A percentile compares a stretch with the other conserved stretches of the same genome.
Conservation (phyloP, 1,140 invertebrate genomes). For the Pseudoatta argentina region DNA sequence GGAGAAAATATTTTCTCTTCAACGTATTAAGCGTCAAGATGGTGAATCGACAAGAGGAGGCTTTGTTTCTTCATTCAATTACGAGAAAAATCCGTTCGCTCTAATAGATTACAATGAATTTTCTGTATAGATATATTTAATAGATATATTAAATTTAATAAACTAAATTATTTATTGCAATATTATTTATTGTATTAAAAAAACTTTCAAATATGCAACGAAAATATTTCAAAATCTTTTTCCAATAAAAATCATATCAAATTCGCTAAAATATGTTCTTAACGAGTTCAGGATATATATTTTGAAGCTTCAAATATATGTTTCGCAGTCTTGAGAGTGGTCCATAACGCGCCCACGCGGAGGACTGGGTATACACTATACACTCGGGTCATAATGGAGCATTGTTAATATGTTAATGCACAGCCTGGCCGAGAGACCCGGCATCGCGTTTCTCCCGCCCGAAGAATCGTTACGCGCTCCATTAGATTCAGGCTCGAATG, state of each 20-base stretch:
- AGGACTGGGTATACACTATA: slow-evolving; percentile 51
- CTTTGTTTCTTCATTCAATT: neutral
- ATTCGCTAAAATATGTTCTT: slow-evolving; percentile 8
- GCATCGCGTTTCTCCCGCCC: slow-evolving; percentile 60
- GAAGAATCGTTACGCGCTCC: slow-evolving; percentile 74
- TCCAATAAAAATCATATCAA: neutral
- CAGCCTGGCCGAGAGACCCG: slow-evolving; percentile 53
- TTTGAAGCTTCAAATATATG: slow-evolving; percentile 13
- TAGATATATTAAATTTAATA: neutral
- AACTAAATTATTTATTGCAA: neutral
- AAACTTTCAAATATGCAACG: neutral
- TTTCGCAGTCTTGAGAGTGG: slow-evolving; percentile 35
- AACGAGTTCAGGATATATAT: slow-evolving; percentile 1
- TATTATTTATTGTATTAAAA: neutral
- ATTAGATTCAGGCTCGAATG: slow-evolving; percentile 64
- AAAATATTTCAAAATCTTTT: neutral
- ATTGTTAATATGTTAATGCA: slow-evolving; percentile 82
- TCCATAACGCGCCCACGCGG: slow-evolving; percentile 42
- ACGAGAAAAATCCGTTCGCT: neutral
- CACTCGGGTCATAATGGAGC: slow-evolving; percentile 75
- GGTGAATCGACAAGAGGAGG: neutral
- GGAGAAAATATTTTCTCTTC: neutral
- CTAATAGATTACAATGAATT: slow-evolving; percentile 17
- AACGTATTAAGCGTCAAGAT: neutral
- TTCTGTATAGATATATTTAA: neutral